Evolutionary conservation across 2,888 invertebrate species (phyloP), one percentile per base, ranked within the genome.

Genomic region (Ophion ventricosus): DNA sequence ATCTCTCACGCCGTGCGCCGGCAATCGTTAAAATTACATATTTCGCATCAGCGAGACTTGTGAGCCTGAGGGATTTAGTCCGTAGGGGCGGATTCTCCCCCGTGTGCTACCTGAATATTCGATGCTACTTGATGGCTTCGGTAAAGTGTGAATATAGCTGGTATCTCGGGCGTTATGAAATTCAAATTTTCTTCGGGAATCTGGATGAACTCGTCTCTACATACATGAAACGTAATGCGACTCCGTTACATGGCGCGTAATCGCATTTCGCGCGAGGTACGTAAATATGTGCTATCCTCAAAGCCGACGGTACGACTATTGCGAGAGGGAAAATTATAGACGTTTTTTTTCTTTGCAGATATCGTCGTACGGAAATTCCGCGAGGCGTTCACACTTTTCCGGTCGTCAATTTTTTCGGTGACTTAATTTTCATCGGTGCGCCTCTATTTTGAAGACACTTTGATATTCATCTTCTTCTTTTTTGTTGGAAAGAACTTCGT

Each of bases 51-150:
- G 40, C 63, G 70, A 40, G 72, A 72, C 56, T 20, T 63, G 64
- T 64, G 61, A 75, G 75, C 70, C 66, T 43, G 59, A 20, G 80
- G 72, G 84, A 61, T 79, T 70, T 72, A 56, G 78, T 81, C 61
- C 78, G 66, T 75, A 54, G 84, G 66, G 54, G 84, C 61, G 54
- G 61, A 84, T 79, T 84, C 54, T 64, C 49, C 70, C n/a, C 43
- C 43, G 54, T 72, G 63, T 75, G 66, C 43, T 79, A 74, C 72
- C 79, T 84, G 81, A 84, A 84, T 84, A 84, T 84, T 82, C 81
- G 84, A 81, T 79, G 84, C 79, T 61, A 84, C 84, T 84, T 76
- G 84, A 82, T 82, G 84, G 84, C 81, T 84, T 82, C 84, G 43
- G 75, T 79, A 70, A 79, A 25, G 57, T 59, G 35, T 75, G 54